A percentile compares a stretch with the other conserved stretches of the same genome.
Conservation (phyloP, 1,140 invertebrate species). For the Ptiloglossa arizonensis region DNA sequence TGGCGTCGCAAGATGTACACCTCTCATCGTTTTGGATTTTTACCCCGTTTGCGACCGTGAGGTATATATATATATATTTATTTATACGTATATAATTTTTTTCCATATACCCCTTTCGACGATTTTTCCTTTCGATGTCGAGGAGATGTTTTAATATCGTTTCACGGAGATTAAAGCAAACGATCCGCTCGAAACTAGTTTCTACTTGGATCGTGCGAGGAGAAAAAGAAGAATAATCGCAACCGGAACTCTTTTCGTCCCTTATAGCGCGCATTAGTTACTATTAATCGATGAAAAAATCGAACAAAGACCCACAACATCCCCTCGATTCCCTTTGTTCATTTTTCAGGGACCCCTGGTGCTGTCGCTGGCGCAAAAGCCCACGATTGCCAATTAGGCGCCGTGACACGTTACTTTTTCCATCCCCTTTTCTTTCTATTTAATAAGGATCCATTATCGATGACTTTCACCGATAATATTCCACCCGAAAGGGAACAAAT, state of each 20-base stretch:
- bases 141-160: too few species aligned
- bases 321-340: neutral
- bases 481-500: neutral
- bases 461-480: constrained; percentile 28
- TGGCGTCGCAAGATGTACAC: constrained; percentile 22
- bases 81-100: too few species aligned
- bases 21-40: constrained; percentile 5
- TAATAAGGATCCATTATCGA: constrained; percentile 32
- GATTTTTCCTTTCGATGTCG: too few species aligned
- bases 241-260: too few species aligned
- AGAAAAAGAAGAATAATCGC: too few species aligned
- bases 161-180: too few species aligned
- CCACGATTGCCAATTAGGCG: constrained; percentile 3
- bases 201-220: too few species aligned
- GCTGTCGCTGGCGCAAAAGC: neutral
- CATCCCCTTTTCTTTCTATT: constrained; percentile 2
- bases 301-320: too few species aligned
- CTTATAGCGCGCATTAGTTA: neutral
- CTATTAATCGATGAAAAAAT: constrained; percentile 1
- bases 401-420: constrained; percentile 13
- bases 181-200: too few species aligned
- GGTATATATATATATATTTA: too few species aligned
- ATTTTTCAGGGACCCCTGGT: neutral
- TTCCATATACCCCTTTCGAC: too few species aligned
- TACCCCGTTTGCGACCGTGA: neutral